Evolutionary conservation across 2,888 invertebrate species (phyloP).

Genomic region (Xanthorhoe designata): DNA sequence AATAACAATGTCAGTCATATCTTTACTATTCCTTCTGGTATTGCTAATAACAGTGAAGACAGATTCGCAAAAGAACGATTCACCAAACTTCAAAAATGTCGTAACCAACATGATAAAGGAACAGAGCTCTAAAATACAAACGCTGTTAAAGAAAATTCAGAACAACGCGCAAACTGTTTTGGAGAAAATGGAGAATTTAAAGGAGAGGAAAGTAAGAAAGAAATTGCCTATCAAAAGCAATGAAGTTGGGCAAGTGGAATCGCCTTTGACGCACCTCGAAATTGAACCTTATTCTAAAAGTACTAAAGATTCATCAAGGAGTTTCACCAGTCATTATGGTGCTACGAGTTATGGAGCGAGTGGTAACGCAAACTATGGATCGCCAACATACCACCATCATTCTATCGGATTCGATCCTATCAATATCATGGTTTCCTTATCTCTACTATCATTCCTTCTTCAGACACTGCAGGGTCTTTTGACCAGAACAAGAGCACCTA

Average conservation of each 20-base stretch:
- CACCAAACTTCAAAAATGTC: slow-evolving; percentile 68
- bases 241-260: slow-evolving; percentile 65
- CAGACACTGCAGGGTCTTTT: slow-evolving; percentile 78
- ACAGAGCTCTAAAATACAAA: slow-evolving; percentile 73
- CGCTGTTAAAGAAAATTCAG: slow-evolving; percentile 71
- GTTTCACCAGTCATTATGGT: slow-evolving; percentile 65
- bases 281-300: slow-evolving; percentile 40
- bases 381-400: slow-evolving; percentile 76
- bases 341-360: slow-evolving; percentile 69
- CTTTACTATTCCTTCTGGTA: slow-evolving; percentile 63
- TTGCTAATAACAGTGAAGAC: slow-evolving; percentile 62
- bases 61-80: slow-evolving; percentile 54
- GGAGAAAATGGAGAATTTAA: slow-evolving; percentile 66
- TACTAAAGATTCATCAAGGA: slow-evolving; percentile 54
- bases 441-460: slow-evolving; percentile 75
- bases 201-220: slow-evolving; percentile 49
- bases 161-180: slow-evolving; percentile 71
- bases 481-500: slow-evolving; percentile 67
- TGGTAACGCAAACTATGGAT: slow-evolving; percentile 63
- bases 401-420: slow-evolving; percentile 83
- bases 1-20: slow-evolving; percentile 69
- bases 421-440: slow-evolving; percentile 80
- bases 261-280: slow-evolving; percentile 57
- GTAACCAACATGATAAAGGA: slow-evolving; percentile 72
- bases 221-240: slow-evolving; percentile 29